Percentiles rank a stretch among this genome's conserved stretches.
Evolutionary conservation across 2,113 vertebrate species (phyloP).

Genomic region (Odocoileus virginianus): DNA sequence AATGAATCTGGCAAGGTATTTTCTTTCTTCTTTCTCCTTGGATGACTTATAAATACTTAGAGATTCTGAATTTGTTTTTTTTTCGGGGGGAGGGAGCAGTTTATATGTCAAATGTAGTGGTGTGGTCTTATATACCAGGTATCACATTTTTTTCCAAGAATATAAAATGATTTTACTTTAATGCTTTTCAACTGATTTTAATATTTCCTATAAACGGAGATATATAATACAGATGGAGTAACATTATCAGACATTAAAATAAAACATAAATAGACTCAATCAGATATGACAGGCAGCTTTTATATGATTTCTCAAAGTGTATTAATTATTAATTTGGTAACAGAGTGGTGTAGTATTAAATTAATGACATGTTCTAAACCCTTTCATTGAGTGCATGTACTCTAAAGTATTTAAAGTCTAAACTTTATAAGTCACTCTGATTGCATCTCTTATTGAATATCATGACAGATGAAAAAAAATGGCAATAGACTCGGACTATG

Average conservation of each 20-base stretch:
- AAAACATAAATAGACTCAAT: not conserved
- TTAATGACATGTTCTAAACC: not conserved
- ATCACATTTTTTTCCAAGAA: not conserved
- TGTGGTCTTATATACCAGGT: not conserved
- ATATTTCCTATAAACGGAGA: not conserved
- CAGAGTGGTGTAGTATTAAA: not conserved
- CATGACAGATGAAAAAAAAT: not conserved
- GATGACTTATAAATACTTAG: not conserved
- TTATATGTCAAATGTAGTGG: not conserved
- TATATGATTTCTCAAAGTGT: not conserved
- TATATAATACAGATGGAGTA: not conserved
- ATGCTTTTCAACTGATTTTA: not conserved
- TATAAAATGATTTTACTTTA: not conserved
- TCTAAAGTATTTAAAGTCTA: not conserved
- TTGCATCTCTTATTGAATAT: not conserved
- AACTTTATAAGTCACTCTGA: not conserved
- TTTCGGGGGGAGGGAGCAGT: not conserved
- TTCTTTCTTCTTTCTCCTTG: not conserved
- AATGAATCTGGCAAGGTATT: not conserved
- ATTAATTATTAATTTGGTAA: not conserved
- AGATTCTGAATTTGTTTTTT: not conserved
- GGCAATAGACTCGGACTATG: not conserved
- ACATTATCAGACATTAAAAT: not conserved
- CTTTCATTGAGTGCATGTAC: not conserved
- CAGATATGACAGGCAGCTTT: not conserved